A percentile compares a stretch with the other conserved stretches of the same genome.
Conservation (phyloP, 2,888 invertebrate species). For the Leptopilina myrica region DNA sequence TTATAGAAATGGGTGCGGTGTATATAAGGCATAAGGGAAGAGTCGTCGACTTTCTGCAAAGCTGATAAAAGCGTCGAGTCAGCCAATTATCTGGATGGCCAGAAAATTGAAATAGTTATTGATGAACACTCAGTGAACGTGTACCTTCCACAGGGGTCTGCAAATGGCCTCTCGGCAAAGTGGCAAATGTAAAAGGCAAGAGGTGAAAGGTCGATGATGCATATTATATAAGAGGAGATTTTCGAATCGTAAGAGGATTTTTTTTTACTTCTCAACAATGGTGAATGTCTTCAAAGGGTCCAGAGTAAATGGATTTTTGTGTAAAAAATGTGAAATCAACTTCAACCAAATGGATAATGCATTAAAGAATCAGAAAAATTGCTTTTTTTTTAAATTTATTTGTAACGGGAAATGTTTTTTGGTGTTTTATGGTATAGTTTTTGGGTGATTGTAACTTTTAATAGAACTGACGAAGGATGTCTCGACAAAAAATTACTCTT, state of each 20-base stretch:
- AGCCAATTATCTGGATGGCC: conserved; percentile 58
- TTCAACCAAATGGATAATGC: no score
- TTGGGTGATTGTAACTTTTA: no score
- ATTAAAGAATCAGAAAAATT: no score
- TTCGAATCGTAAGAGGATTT: not conserved
- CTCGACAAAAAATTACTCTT: no score
- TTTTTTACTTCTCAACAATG: not conserved
- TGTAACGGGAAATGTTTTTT: no score
- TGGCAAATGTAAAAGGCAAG: conserved; percentile 35
- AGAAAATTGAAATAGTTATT: conserved; percentile 59
- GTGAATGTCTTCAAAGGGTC: not conserved
- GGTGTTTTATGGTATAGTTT: no score
- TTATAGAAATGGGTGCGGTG: conserved; percentile 45
- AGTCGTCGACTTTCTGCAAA: conserved; percentile 20
- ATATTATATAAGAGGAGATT: conserved; percentile 18
- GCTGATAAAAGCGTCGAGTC: conserved; percentile 57
- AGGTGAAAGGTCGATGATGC: conserved; percentile 26
- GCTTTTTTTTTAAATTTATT: no score
- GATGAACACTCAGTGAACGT: conserved; percentile 43
- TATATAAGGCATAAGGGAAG: conserved; percentile 46
- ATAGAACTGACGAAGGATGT: no score
- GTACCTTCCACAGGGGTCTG: conserved; percentile 11
- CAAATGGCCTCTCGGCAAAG: conserved; percentile 36
- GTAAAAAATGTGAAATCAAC: no score
- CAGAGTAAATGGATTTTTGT: not conserved